Evolutionary conservation across 2,888 invertebrate species (phyloP).

Genomic region (Oegoconia quadripuncta): DNA sequence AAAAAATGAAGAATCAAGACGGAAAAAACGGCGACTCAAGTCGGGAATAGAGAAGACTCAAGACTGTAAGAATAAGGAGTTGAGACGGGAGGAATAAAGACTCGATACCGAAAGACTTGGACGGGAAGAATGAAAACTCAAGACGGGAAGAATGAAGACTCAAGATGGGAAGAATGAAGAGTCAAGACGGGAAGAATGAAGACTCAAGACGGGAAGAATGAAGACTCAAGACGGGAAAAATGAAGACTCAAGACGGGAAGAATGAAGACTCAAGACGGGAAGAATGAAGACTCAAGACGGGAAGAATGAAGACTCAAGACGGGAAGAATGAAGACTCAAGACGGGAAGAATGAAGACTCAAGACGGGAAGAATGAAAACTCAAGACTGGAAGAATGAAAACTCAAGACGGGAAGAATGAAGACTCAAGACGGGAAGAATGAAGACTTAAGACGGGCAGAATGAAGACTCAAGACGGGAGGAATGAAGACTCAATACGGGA

Average conservation of each 20-base stretch:
- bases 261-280: neutral
- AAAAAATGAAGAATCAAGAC: constrained; percentile 2
- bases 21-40: constrained; percentile 9
- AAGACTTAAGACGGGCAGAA: neutral
- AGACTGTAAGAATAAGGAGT: constrained; percentile 3
- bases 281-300: constrained; percentile 9
- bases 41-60: constrained; percentile 2
- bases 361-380: constrained; percentile 4
- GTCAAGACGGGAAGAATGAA: no score
- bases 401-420: constrained; percentile 14
- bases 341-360: neutral
- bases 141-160: neutral
- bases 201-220: neutral
- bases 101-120: no score
- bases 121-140: neutral
- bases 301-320: constrained; percentile 3
- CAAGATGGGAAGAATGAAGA: constrained; percentile 1
- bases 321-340: constrained; percentile 3
- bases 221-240: constrained; percentile 3
- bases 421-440: constrained; percentile 1
- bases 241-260: constrained; percentile 8
- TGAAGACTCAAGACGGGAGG: neutral
- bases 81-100: neutral
- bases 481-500: neutral
- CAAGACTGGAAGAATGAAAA: constrained; percentile 4